These are phyloP conservation scores for Sternarchorhynchus goeldii DNA, from an alignment of 2,797 vertebrate genomes.

Conservation along the genomic window DNA sequence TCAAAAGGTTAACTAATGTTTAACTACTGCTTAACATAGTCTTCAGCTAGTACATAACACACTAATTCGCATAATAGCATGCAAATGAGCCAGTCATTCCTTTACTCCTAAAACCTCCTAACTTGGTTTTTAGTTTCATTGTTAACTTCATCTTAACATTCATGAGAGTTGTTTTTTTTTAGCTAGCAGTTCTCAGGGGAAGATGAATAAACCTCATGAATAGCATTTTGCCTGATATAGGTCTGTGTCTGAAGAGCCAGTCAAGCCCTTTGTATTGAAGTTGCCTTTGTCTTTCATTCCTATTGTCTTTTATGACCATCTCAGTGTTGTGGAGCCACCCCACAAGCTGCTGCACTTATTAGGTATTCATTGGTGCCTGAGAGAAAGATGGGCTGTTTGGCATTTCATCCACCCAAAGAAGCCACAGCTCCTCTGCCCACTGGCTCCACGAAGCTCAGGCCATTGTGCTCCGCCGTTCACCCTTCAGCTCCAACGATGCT, in stretches of 20 bases:
- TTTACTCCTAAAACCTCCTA: conserved; percentile 13
- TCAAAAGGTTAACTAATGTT: background rate
- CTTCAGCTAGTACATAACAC: conserved; percentile 8
- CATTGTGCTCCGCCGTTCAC: conserved; percentile 47
- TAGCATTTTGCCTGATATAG: conserved; percentile 25
- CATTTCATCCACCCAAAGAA: conserved; percentile 51
- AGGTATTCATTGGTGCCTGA: conserved; percentile 65
- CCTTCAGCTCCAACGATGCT: conserved; percentile 67
- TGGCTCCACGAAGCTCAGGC: conserved; percentile 46
- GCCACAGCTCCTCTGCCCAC: conserved; percentile 45
- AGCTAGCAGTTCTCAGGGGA: conserved; percentile 40
- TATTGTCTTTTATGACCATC: conserved; percentile 52
- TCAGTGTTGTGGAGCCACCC: conserved; percentile 54
- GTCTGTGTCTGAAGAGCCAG: conserved; percentile 37
- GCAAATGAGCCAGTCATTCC: conserved; percentile 28
- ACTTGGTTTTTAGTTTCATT: conserved; percentile 36
- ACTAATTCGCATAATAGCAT: conserved; percentile 8
- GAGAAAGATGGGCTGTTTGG: conserved; percentile 47
- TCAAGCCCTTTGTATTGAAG: conserved; percentile 49
- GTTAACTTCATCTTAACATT: conserved; percentile 55
- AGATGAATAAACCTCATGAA: conserved; percentile 53
- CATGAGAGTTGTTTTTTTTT: conserved; percentile 47
- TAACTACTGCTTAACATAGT: background rate
- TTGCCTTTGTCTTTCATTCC: conserved; percentile 45
- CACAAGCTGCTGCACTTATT: conserved; percentile 61